phyloP scores from a whole-genome alignment of 2,113 vertebrate genomes.

The Lipotes vexillifer region DNA sequence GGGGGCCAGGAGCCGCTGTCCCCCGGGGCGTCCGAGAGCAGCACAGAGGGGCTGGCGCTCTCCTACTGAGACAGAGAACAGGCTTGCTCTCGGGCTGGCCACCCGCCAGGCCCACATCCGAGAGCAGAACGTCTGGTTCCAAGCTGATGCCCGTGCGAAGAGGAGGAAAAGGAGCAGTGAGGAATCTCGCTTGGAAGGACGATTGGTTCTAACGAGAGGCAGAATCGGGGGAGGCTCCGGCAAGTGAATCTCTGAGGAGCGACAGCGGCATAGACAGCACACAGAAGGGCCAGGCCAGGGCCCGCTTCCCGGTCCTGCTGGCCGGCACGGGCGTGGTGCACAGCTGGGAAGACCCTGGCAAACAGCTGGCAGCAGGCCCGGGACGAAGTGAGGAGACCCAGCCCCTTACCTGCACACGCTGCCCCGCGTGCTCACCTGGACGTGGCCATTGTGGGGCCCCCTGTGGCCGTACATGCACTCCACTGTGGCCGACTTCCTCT shows the following conservation, averaged over 20 bases:
- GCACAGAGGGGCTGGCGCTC: too few species aligned
- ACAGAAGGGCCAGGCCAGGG: too few species aligned
- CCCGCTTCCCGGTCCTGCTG: accelerated
- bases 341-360: background rate
- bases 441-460: constrained; percentile 95
- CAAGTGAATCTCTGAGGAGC: background rate
- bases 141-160: background rate
- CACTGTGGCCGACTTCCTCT: constrained; percentile 89
- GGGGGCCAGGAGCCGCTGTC: background rate
- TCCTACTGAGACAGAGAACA: background rate
- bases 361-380: accelerated
- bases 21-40: background rate
- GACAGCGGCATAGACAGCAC: accelerated
- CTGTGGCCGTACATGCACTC: constrained; percentile 99
- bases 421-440: constrained; percentile 86
- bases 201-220: background rate
- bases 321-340: accelerated
- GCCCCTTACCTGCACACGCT: accelerated
- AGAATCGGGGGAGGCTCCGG: background rate
- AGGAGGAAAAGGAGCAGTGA: background rate
- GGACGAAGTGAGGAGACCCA: background rate
- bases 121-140: background rate
- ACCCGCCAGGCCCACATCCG: accelerated
- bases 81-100: accelerated
- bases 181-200: background rate